phyloP scores from a whole-genome alignment of 1,140 invertebrate species.

The Phymorhynchus buccinoides region DNA sequence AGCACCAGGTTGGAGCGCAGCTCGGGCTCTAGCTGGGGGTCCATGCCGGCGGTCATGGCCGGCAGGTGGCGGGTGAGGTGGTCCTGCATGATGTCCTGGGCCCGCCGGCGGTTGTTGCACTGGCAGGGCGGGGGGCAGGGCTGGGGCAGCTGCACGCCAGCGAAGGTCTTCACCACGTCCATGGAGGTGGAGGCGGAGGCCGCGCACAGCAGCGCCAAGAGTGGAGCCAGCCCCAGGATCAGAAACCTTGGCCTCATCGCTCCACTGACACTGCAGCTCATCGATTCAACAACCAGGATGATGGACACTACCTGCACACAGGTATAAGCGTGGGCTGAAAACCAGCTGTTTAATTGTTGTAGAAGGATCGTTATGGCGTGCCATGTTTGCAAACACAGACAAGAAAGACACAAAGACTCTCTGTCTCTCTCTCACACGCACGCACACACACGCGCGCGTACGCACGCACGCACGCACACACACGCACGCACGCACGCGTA shows the following conservation, averaged over 20 bases:
- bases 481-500: too few relatives aligned
- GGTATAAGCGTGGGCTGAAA: too few relatives aligned
- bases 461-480: neutral
- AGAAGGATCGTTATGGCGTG: too few relatives aligned
- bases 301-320: neutral
- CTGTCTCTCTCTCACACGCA: too few relatives aligned
- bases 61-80: conserved; percentile 14
- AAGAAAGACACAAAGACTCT: neutral
- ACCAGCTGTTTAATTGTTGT: too few relatives aligned
- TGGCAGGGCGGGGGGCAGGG: neutral
- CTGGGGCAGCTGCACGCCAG: neutral
- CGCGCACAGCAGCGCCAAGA: neutral
- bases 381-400: too few relatives aligned
- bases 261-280: neutral
- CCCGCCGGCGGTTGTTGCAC: neutral
- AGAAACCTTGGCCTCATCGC: neutral
- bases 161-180: conserved; percentile 6
- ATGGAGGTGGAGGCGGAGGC: neutral
- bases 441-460: neutral
- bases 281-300: neutral
- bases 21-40: neutral
- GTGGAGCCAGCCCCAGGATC: neutral
- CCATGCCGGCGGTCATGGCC: neutral
- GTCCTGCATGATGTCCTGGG: conserved; percentile 10
- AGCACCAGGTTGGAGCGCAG: neutral